Base-by-base conservation (phyloP, 2,888 invertebrate species). In the Lumbricus terrestris region DNA sequence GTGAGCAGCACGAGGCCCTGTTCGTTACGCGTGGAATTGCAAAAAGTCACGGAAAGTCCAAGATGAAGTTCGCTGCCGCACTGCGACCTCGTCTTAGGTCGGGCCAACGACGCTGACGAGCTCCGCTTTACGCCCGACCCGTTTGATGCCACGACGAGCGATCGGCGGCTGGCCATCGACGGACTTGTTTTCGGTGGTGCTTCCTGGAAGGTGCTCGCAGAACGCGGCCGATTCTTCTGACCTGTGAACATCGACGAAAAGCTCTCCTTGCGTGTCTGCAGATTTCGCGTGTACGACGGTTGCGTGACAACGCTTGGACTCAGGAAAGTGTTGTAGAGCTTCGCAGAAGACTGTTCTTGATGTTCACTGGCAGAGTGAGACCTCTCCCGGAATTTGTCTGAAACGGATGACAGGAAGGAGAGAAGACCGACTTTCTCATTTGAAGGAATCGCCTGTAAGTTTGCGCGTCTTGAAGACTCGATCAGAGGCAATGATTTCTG, bases 1-100 rank as follows among this genome's bases (percentile, higher is more conserved):
- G 34, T 35, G 85, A 85, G 85, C 85, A 34, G 35, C 85, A 85
- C 23, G 34, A 34, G 35, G 34, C 37, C 4, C 1, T 4, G 85
- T 35, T 85, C 23, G 4, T 85, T 85, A 34, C 35, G 18, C 6
- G 6, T 29, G 1, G 69, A 23, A 34, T 89, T 20, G 33, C 90
- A 90, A 38, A 90, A 83, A 8, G 90, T 90, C n/a, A 90, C 90
- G 18, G 90, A 90, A n/a, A 83, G 82, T 29, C 90, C 90, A 20
- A 90, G 90, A 20, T 90, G 90, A 18, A 15, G 90, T n/a, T 90
- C 90, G n/a, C 85, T 83, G 8, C 90, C 83, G 37, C 47, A 90
- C n/a, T 33, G 83, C 13, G 83, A 37, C 37, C 35, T 85, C 15
- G 85, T 11, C 29, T 85, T 85, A 20, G 34, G 85, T 35, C 85